Percentiles rank a stretch among this genome's conserved stretches.
Conservation (phyloP, 1,140 invertebrate genomes). For the Diuraphis noxia region DNA sequence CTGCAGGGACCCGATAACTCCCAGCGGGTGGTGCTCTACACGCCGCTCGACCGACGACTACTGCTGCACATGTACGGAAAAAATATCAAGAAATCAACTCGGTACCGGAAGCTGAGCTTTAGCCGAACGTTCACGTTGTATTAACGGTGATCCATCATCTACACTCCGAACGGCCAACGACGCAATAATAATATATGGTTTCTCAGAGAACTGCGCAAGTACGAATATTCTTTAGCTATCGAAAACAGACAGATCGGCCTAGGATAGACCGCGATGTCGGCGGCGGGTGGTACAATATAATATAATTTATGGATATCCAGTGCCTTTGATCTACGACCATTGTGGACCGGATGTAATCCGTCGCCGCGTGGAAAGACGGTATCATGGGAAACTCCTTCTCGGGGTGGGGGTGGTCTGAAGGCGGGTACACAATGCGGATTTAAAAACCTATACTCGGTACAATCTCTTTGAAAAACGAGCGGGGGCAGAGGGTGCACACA, state of each 20-base stretch:
- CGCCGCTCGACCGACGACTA: not conserved
- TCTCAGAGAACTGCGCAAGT: not conserved
- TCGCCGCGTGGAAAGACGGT: not conserved
- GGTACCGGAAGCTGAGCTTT: too few relatives aligned
- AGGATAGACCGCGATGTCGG: not conserved
- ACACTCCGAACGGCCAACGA: not conserved
- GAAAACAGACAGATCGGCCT: not conserved
- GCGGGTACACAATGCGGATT: constrained; percentile 31
- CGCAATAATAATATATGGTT: not conserved
- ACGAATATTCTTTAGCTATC: not conserved
- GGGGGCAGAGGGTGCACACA: not conserved
- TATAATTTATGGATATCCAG: not conserved
- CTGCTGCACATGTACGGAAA: not conserved
- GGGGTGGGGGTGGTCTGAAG: not conserved
- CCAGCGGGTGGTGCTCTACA: not conserved
- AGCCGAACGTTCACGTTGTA: not conserved
- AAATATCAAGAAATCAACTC: not conserved
- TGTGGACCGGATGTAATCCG: constrained; percentile 46
- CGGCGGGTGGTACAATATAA: too few relatives aligned
- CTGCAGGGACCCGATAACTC: not conserved
- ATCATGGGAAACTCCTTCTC: not conserved
- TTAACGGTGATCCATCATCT: too few relatives aligned
- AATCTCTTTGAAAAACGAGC: not conserved
- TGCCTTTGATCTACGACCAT: constrained; percentile 39
- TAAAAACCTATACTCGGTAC: not conserved